A percentile compares a stretch with the other conserved stretches of the same genome.
Evolutionary conservation across 2,113 vertebrate genomes (phyloP).

Genomic region (Sciurus niger): DNA sequence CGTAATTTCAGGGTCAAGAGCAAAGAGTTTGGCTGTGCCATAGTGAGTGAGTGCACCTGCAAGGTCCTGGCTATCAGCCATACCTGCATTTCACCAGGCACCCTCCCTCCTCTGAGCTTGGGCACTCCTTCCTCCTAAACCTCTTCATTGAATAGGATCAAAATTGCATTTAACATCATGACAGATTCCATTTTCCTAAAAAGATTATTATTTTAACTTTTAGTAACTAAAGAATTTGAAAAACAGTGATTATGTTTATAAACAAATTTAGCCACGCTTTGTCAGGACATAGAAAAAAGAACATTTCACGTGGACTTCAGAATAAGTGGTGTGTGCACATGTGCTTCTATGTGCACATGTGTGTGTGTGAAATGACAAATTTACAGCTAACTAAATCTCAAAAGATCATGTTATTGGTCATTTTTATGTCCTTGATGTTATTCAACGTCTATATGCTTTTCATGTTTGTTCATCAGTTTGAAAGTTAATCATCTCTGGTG

Average conservation of each 20-base stretch:
- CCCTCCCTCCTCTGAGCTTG: background rate
- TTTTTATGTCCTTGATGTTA: background rate
- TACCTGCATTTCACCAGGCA: background rate
- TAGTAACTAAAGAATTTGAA: slow-evolving; percentile 15
- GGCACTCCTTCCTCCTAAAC: background rate
- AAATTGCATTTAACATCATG: background rate
- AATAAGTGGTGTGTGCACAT: background rate
- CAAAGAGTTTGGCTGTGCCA: background rate
- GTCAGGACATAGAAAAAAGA: background rate
- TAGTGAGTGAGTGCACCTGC: background rate
- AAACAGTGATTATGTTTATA: background rate
- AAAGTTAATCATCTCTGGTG: background rate
- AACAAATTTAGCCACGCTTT: slow-evolving; percentile 14
- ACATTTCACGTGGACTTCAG: background rate
- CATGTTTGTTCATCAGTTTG: background rate
- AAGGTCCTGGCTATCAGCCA: too few relatives aligned
- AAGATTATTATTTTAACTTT: background rate
- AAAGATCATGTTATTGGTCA: background rate
- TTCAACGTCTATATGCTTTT: slow-evolving; percentile 30
- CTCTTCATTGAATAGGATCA: background rate
- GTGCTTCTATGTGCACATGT: background rate
- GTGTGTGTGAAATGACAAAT: background rate
- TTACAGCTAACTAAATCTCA: background rate
- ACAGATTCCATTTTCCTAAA: background rate
- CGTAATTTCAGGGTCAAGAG: background rate